Base-by-base conservation (phyloP, 1,140 invertebrate species). In the Drosophila hydei region DNA sequence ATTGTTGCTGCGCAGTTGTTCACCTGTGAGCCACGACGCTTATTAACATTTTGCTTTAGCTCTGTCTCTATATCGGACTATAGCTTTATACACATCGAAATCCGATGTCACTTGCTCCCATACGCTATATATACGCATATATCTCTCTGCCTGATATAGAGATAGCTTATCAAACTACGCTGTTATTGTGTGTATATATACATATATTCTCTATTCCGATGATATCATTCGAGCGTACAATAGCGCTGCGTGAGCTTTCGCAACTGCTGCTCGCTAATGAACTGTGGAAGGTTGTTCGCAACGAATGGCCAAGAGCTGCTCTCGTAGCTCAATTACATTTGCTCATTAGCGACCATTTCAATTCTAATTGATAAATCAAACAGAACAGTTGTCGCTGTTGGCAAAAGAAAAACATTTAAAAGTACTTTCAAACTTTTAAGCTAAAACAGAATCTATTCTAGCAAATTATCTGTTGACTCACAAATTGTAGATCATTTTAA, bases 11-110 rank as follows among this genome's bases (percentile, higher is more conserved):
- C 48, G 72, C 60, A 61, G 30, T 69, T 58, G n/a, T 40, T 85
- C 54, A 87, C 81, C 81, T 87, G 61, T 77, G 77, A 16, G 69
- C 64, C 30, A 80, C 80, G 16, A 79, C 77, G 33, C 81, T 85
- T 5, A 72, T n/a, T 25, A 85, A 36, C 80, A 85, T 85, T 60
- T 33, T 43, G 77, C 36, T 8, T n/a, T n/a, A n/a, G n/a, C n/a
- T n/a, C n/a, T n/a, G n/a, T n/a, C 36, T 45, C 21, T 47, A 18
- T 43, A 51, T 47, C 42, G 43, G 48, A 43, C 40, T 43, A 58
- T 30, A 2, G 40, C 33, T 48, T 50, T 23, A 64, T 25, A 40
- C 25, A 23, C 50, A 23, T 63, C 51, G 16, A 56, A 43, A 25
- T 16, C 16, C 38, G 40, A 43, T 43, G 16, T 7, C 7, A 23